These are phyloP conservation scores for Struthidea cinerea DNA, from an alignment of 2,113 vertebrate genomes.

Conservation along the genomic window DNA sequence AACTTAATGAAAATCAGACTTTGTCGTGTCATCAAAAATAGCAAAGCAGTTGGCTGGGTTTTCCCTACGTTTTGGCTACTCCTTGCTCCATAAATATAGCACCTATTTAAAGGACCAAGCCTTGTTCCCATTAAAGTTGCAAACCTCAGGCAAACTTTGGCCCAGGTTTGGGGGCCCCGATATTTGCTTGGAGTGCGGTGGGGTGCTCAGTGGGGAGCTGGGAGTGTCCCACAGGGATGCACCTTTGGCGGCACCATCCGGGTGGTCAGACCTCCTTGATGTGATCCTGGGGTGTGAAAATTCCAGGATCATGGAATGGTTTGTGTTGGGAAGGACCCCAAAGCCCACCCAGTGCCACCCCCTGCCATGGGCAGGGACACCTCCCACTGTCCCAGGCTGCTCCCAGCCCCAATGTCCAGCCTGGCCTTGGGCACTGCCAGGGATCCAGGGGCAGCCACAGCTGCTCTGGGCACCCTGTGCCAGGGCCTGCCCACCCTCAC, in stretches of 20 bases:
- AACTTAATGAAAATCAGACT: constrained; percentile 65
- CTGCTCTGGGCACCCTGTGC: background rate
- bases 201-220: background rate
- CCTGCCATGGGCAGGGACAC: background rate
- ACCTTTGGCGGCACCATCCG: rapidly evolving
- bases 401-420: background rate
- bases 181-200: rapidly evolving
- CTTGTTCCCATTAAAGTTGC: background rate
- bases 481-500: background rate
- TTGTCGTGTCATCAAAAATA: constrained; percentile 55
- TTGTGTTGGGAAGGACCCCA: rapidly evolving
- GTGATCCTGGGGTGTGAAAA: background rate
- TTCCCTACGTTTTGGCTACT: background rate
- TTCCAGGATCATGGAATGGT: rapidly evolving
- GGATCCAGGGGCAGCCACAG: background rate
- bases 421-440: background rate
- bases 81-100: constrained; percentile 44
- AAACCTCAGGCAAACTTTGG: background rate
- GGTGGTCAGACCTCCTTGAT: background rate
- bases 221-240: rapidly evolving
- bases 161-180: background rate
- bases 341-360: rapidly evolving
- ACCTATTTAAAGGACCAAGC: constrained; percentile 36
- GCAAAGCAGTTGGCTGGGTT: constrained; percentile 29
- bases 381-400: background rate